Base-by-base conservation (phyloP, 1,140 invertebrate genomes). In the Theocolax elegans region DNA sequence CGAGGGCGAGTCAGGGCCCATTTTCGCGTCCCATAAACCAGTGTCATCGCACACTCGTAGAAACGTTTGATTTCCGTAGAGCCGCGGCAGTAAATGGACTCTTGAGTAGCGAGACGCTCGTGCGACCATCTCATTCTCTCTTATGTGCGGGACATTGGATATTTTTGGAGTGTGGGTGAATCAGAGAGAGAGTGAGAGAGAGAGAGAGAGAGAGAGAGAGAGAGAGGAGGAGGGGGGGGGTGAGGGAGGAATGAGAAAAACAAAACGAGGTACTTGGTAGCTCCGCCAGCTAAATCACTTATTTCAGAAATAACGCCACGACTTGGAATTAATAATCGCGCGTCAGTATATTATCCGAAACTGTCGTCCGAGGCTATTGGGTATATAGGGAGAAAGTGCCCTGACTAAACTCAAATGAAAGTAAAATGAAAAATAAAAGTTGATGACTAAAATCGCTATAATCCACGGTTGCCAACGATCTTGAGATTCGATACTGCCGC, bases 111-210 rank as follows among this genome's bases (percentile, higher is more conserved):
- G 58, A 70, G 71, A 70, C 69, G 46, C 64, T 40, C 56, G 58
- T 53, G 49, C 42, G 21, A 10, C 0, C 15, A 19, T 40, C 31
- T 38, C 29, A 25, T 25, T 49, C 7, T 17, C 19, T 10, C 42
- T 58, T 29, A 21, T 6, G 13, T n/a, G 23, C 44, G 73, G 72
- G 76, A 77, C 78, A 79, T 80, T 76, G 51, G 77, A 73, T 84
- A 69, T 85, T 84, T 84, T 83, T 77, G 79, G 81, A 81, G 80
- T 78, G 80, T 80, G 83, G 82, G 81, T 85, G 84, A 84, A 84
- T 85, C 81, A 83, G 78, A 75, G 81, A 67, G 65, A 48, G 25
- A 13, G 23, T 6, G 56, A 53, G 17, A 60, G 6, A 48, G 44
- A 59, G 21, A 51, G 21, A 38, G 59, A 58, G 1, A 29, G 54